Conservation (phyloP, 2,797 vertebrate genomes). For the Myiotriccus ornatus region DNA sequence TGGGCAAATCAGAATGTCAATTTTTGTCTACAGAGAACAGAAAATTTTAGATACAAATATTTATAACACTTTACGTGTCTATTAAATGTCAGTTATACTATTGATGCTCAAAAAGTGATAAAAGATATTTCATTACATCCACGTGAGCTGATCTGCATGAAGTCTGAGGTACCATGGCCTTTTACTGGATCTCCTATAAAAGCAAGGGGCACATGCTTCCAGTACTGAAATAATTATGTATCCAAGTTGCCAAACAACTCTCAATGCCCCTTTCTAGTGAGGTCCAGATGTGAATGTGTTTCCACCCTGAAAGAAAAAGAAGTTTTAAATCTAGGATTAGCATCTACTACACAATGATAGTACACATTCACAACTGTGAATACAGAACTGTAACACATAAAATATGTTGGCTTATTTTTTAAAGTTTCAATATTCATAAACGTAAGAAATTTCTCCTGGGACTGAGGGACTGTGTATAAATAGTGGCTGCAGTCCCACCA, state of each 20-base stretch:
- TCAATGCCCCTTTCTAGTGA: not conserved
- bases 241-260: not conserved
- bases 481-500: slow-evolving; percentile 58
- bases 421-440: slow-evolving; percentile 31
- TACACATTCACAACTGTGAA: not conserved
- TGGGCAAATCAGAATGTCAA: not conserved
- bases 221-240: not conserved
- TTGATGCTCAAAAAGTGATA: not conserved
- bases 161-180: not conserved
- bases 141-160: not conserved
- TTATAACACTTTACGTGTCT: not conserved
- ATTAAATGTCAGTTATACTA: not conserved
- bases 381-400: not conserved
- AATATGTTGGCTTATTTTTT: not conserved
- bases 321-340: not conserved
- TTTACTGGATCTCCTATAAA: not conserved
- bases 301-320: not conserved
- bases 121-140: not conserved
- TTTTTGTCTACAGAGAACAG: not conserved
- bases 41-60: not conserved
- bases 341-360: not conserved
- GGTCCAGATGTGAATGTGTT: not conserved
- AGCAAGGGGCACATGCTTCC: not conserved
- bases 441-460: slow-evolving; percentile 1
- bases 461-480: slow-evolving; percentile 46